Percentiles rank a stretch among this genome's conserved stretches.
Evolutionary conservation across 2,113 vertebrate genomes (phyloP).

Genomic region (Chauna torquata): DNA sequence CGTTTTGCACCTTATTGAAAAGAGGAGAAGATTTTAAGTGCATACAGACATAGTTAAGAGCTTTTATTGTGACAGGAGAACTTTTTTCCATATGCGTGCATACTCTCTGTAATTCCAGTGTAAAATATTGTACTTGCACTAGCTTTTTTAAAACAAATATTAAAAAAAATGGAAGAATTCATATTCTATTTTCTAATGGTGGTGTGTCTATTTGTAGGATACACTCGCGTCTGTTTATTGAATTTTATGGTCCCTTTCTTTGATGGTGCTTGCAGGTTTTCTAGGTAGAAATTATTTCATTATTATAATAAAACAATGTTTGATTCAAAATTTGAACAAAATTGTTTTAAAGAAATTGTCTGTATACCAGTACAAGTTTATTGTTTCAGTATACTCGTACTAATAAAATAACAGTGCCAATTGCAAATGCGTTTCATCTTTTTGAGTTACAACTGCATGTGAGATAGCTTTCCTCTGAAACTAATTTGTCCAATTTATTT

Average conservation of each 20-base stretch:
- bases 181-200: constrained; percentile 96
- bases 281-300: constrained; percentile 97
- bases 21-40: constrained; percentile 84
- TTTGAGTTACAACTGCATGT: background rate
- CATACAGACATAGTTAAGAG: constrained; percentile 88
- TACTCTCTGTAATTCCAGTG: constrained; percentile 95
- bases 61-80: constrained; percentile 89
- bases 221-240: constrained; percentile 94
- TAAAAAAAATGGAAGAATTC: constrained; percentile 90
- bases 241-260: constrained; percentile 98
- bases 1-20: constrained; percentile 91
- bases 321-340: constrained; percentile 97
- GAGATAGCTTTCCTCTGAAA: background rate
- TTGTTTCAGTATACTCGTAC: constrained; percentile 90
- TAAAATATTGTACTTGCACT: constrained; percentile 98
- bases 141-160: constrained; percentile 95
- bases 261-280: constrained; percentile 98
- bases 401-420: constrained; percentile 98
- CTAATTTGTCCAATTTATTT: background rate
- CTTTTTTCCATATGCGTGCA: constrained; percentile 93
- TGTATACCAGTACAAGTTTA: constrained; percentile 95
- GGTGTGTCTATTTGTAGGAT: constrained; percentile 95
- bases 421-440: constrained; percentile 69
- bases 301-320: constrained; percentile 96
- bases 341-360: constrained; percentile 97